These are phyloP conservation scores for Andrena bucephala DNA, from an alignment of 2,888 invertebrate genomes.

Conservation along the genomic window DNA sequence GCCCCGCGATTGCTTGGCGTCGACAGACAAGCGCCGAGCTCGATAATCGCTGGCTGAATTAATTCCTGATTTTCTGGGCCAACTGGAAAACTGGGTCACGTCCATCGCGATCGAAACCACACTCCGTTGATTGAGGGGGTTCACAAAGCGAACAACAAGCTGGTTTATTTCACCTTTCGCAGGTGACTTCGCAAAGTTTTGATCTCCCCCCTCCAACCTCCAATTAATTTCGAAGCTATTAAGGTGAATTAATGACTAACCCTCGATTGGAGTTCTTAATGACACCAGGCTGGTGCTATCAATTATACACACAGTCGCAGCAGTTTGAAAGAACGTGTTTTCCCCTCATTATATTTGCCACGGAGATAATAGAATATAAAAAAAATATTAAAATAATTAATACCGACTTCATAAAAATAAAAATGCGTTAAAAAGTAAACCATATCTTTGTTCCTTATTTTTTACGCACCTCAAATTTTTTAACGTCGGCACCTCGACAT, in stretches of 20 bases:
- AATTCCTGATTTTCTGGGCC: slow-evolving; percentile 58
- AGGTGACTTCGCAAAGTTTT: too few species aligned
- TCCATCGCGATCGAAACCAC: neutral
- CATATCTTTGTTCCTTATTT: too few species aligned
- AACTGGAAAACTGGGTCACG: slow-evolving; percentile 35
- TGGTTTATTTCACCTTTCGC: neutral
- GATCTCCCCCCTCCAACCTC: neutral
- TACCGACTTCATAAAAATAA: too few species aligned
- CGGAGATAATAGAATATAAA: neutral
- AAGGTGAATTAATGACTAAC: neutral
- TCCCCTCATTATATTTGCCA: neutral
- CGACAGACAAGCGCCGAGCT: slow-evolving; percentile 39
- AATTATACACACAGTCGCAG: neutral
- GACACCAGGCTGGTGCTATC: neutral
- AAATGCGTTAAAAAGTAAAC: too few species aligned
- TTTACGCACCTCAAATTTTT: too few species aligned
- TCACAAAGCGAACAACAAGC: neutral
- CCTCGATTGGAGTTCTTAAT: neutral
- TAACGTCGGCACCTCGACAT: too few species aligned
- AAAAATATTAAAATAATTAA: neutral
- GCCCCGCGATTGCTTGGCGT: slow-evolving; percentile 34
- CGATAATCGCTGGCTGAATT: slow-evolving; percentile 58
- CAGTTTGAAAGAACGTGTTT: neutral
- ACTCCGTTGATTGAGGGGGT: neutral
- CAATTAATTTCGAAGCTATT: neutral